Conservation (phyloP, 2,888 invertebrate genomes). For the Agrotis puta region DNA sequence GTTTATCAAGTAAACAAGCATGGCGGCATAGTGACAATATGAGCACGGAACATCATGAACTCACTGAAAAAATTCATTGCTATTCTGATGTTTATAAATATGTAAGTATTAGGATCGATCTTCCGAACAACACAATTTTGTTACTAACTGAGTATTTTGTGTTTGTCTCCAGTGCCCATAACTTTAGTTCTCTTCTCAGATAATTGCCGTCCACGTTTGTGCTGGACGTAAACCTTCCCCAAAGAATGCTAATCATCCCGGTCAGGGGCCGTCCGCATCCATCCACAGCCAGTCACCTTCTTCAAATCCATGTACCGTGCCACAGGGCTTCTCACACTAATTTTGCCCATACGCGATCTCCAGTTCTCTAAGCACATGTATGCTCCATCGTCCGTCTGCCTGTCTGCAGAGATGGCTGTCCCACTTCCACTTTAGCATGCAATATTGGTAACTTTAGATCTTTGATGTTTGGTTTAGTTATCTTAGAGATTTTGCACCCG, state of each 20-base stretch:
- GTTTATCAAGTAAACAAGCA: constrained; percentile 30
- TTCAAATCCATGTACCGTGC: too few relatives aligned
- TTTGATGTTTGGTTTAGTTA: too few relatives aligned
- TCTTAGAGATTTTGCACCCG: background rate
- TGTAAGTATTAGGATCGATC: constrained; percentile 11
- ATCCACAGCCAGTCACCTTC: too few relatives aligned
- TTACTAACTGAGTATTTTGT: background rate
- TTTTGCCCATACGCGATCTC: too few relatives aligned
- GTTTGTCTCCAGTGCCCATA: background rate
- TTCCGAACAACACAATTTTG: background rate
- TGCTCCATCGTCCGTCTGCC: too few relatives aligned
- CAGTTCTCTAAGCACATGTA: too few relatives aligned
- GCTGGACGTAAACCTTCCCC: background rate
- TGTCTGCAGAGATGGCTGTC: too few relatives aligned
- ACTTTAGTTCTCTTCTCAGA: background rate
- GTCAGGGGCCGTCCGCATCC: too few relatives aligned
- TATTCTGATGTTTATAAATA: constrained; percentile 24
- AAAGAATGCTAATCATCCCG: too few relatives aligned
- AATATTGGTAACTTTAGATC: too few relatives aligned
- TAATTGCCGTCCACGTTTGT: background rate
- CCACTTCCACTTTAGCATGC: too few relatives aligned
- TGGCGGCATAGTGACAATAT: constrained; percentile 7
- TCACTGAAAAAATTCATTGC: constrained; percentile 9
- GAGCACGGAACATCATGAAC: background rate
- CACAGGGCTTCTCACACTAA: too few relatives aligned